Conservation (phyloP, 2,888 invertebrate genomes). For the Nomada goodeniana region DNA sequence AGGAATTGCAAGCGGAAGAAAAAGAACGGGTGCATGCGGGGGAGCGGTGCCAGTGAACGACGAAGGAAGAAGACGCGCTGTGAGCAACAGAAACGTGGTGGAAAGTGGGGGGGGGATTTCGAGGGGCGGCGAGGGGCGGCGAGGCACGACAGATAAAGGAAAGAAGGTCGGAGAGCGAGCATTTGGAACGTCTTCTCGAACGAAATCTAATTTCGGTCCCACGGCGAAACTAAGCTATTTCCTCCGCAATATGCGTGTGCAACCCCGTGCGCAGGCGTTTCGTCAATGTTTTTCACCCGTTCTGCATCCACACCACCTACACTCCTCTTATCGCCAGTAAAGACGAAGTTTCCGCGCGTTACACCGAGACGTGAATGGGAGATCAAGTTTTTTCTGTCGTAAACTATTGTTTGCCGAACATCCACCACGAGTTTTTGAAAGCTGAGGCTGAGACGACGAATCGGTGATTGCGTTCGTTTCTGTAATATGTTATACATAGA, state of each 20-base stretch:
- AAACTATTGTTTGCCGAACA: constrained; percentile 1
- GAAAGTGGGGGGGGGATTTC: constrained; percentile 23
- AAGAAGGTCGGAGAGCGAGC: constrained; percentile 72
- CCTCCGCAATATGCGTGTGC: constrained; percentile 73
- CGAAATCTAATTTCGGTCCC: constrained; percentile 79
- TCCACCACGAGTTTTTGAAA: no score
- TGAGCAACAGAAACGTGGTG: constrained; percentile 34
- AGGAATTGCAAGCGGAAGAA: constrained; percentile 46
- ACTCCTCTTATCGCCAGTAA: constrained; percentile 4
- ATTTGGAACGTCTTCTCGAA: constrained; percentile 77
- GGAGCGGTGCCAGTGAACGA: constrained; percentile 47
- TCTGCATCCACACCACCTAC: neutral
- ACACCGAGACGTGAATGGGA: neutral
- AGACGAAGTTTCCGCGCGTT: neutral
- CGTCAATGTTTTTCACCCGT: constrained; percentile 52
- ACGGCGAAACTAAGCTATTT: constrained; percentile 78
- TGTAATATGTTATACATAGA: no score
- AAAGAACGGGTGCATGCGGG: constrained; percentile 19
- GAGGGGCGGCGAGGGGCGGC: constrained; percentile 27
- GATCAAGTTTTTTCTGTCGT: constrained; percentile 37
- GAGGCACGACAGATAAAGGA: constrained; percentile 62
- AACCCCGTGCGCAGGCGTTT: constrained; percentile 53
- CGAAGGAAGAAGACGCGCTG: constrained; percentile 41
- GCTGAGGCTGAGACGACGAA: neutral
- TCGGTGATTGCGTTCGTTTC: neutral